Percentiles rank a stretch among this genome's conserved stretches.
phyloP scores from a whole-genome alignment of 2,888 invertebrate genomes.

The Lomographa bimaculata region DNA sequence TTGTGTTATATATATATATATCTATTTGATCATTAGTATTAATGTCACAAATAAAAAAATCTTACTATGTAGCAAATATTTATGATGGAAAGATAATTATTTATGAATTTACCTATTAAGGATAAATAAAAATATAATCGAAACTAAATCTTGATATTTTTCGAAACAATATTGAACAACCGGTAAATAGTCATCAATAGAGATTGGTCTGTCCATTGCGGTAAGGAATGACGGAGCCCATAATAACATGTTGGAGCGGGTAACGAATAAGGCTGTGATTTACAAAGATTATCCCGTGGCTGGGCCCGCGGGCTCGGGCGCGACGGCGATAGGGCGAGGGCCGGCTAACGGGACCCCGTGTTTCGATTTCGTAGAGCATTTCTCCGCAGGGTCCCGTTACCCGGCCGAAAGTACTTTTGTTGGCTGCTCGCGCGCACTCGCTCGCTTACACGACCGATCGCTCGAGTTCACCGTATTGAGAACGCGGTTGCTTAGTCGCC shows the following conservation, averaged over 20 bases:
- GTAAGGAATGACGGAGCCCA: constrained; percentile 31
- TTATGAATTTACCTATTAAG: no score
- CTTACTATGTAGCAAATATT: no score
- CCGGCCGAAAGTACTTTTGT: constrained; percentile 81
- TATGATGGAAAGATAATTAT: no score
- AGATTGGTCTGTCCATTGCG: constrained; percentile 20
- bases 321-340: constrained; percentile 60
- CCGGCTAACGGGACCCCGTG: constrained; percentile 79
- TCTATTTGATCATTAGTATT: no score
- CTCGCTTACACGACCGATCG: constrained; percentile 53
- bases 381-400: constrained; percentile 80
- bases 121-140: no score
- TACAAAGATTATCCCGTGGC: constrained; percentile 67
- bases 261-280: constrained; percentile 58
- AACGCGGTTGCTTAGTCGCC: constrained; percentile 59
- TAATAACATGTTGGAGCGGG: constrained; percentile 43
- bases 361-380: constrained; percentile 85
- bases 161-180: no score
- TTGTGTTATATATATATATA: no score
- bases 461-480: constrained; percentile 74
- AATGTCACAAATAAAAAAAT: no score
- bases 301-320: constrained; percentile 21
- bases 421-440: constrained; percentile 56
- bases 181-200: no score
- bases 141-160: no score